Evolutionary conservation across 2,113 vertebrate species (phyloP), one percentile per base, ranked within the genome.

Genomic region (Lates calcarifer): DNA sequence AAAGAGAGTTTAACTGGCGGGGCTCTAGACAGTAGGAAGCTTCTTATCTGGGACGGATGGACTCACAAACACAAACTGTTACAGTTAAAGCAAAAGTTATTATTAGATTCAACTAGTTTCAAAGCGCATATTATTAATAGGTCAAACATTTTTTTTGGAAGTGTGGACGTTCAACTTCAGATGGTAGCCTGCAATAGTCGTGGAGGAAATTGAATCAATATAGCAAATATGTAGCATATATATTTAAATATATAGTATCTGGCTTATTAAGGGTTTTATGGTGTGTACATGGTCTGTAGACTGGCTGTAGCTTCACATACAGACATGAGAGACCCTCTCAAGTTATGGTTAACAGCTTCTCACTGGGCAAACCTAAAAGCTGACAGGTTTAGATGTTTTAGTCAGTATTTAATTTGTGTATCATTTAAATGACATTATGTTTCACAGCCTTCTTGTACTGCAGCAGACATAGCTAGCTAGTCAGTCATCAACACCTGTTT

Each of bases 1-100:
- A 75, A 51, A 24, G 29, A 49, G 63, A 41, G 8, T 77, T 79
- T 43, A 65, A 43, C 31, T 33, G 41, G 62, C 37, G 8, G n/a
- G 31, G 29, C 64, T 17, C 26, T 43, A 9, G 0, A 56, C 58
- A 47, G 68, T 1, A 41, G n/a, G 64, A 74, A 35, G 45, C 37
- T 24, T 49, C 63, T 60, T 60, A 69, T 85, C 51, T 55, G 43
- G 11, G 49, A 67, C 31, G 41, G 22, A 67, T 1, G 28, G 26
- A 71, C 37, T 49, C 45, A 9, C 4, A 51, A 31, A 39, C 53
- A 31, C 9, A 26, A 37, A 29, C 12, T 26, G 6, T n/a, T 37
- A 4, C 15, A 18, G 14, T 43, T 35, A 10, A 2, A 26, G 6
- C 5, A 1, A 18, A 61, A n/a, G 28, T 47, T 6, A 1, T 26